phyloP scores from a whole-genome alignment of 2,797 vertebrate species.

The Danionella dracula region DNA sequence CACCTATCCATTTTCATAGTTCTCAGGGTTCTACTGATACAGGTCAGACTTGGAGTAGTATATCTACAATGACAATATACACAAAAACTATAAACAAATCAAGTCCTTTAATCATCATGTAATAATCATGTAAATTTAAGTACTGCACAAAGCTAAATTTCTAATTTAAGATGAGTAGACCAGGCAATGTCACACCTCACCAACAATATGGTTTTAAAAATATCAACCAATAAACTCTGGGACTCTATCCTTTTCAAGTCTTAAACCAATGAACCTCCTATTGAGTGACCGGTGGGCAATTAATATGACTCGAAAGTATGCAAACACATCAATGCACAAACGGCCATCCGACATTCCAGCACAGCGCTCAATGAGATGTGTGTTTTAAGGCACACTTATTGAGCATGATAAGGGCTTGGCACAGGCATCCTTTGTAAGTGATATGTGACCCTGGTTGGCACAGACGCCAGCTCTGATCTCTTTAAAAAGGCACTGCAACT shows the following conservation, averaged over 20 bases:
- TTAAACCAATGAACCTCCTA: conserved; percentile 58
- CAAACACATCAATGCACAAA: conserved; percentile 43
- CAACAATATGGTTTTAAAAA: not conserved
- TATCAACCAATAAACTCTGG: conserved; percentile 33
- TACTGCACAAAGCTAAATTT: too few relatives aligned
- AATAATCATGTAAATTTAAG: too few relatives aligned
- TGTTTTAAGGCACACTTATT: conserved; percentile 51
- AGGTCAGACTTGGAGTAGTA: too few relatives aligned
- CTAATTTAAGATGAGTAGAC: not conserved
- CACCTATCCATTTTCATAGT: too few relatives aligned
- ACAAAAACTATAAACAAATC: too few relatives aligned
- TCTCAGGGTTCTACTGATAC: too few relatives aligned
- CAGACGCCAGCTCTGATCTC: conserved; percentile 66
- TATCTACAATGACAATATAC: too few relatives aligned
- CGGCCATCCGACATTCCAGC: conserved; percentile 60
- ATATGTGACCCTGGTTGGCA: conserved; percentile 63
- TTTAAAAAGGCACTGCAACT: conserved; percentile 58
- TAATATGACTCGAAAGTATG: conserved; percentile 37
- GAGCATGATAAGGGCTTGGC: conserved; percentile 51
- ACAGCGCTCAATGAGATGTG: conserved; percentile 52
- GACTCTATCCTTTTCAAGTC: conserved; percentile 44
- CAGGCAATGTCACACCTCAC: not conserved
- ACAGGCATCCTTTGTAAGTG: conserved; percentile 72
- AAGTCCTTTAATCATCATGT: too few relatives aligned
- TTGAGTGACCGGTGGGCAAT: conserved; percentile 34